These are phyloP conservation scores for Ypsolopha sequella DNA, from an alignment of 2,888 invertebrate species.

Conservation along the genomic window DNA sequence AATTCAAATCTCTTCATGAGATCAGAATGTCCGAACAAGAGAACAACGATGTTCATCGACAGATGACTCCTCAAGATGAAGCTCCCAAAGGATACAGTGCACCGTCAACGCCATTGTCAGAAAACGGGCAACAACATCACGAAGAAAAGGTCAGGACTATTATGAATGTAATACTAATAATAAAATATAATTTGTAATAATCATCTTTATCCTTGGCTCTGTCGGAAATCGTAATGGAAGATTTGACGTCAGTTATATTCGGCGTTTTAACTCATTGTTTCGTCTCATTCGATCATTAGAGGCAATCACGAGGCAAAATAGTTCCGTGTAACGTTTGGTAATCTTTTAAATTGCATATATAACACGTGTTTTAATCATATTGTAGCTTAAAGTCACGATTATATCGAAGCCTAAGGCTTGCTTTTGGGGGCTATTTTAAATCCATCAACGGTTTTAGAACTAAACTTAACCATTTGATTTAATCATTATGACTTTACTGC, in stretches of 20 bases:
- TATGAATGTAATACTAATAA: constrained; percentile 9
- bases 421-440: background rate
- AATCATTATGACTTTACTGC: background rate
- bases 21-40: constrained; percentile 56
- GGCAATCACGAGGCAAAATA: constrained; percentile 43
- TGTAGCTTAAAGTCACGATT: background rate
- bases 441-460: background rate
- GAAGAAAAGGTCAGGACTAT: constrained; percentile 59
- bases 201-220: constrained; percentile 36
- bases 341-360: constrained; percentile 22
- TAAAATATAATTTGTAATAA: constrained; percentile 21
- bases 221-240: constrained; percentile 54
- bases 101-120: constrained; percentile 62
- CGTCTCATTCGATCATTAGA: constrained; percentile 36
- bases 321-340: constrained; percentile 55
- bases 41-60: constrained; percentile 49
- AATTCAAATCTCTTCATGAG: constrained; percentile 60
- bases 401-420: background rate
- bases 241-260: constrained; percentile 43
- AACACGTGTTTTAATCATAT: background rate
- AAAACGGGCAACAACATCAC: constrained; percentile 60
- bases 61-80: constrained; percentile 60
- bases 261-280: constrained; percentile 41
- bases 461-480: background rate
- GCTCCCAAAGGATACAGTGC: constrained; percentile 65